Conservation (phyloP, 2,888 invertebrate genomes). For the Labia minor region DNA sequence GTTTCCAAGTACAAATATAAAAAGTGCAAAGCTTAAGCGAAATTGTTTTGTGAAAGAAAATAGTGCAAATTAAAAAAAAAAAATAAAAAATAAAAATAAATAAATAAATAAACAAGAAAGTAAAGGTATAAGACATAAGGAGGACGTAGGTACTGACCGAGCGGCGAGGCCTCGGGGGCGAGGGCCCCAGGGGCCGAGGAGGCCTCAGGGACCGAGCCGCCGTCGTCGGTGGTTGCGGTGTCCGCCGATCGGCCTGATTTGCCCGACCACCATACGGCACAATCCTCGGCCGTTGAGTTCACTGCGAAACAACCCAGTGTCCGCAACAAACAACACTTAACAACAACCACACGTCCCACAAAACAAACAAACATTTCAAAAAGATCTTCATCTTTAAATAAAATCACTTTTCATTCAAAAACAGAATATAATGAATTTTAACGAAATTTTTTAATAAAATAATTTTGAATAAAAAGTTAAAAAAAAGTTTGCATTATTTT, state of each 20-base stretch:
- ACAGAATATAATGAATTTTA: no score
- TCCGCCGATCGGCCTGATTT: background rate
- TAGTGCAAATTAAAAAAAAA: no score
- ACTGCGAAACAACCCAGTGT: background rate
- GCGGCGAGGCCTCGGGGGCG: background rate
- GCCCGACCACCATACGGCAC: constrained; percentile 1
- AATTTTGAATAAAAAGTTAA: no score
- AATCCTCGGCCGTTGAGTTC: background rate
- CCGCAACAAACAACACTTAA: background rate
- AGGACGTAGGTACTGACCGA: background rate
- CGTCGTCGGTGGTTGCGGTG: background rate
- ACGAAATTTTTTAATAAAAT: no score
- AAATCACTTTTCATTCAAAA: no score
- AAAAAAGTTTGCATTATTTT: no score
- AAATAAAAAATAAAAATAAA: no score
- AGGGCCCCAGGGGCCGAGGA: background rate
- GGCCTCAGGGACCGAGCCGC: constrained; percentile 3
- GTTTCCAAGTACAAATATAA: no score
- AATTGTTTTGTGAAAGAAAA: no score
- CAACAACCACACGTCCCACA: background rate
- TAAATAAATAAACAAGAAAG: background rate
- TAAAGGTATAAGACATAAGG: background rate
- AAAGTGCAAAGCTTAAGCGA: no score
- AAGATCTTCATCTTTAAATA: no score
- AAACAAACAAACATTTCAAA: background rate